A percentile compares a stretch with the other conserved stretches of the same genome.
Evolutionary conservation across 2,888 invertebrate genomes (phyloP).

Genomic region (Torymus aiolomorphi): DNA sequence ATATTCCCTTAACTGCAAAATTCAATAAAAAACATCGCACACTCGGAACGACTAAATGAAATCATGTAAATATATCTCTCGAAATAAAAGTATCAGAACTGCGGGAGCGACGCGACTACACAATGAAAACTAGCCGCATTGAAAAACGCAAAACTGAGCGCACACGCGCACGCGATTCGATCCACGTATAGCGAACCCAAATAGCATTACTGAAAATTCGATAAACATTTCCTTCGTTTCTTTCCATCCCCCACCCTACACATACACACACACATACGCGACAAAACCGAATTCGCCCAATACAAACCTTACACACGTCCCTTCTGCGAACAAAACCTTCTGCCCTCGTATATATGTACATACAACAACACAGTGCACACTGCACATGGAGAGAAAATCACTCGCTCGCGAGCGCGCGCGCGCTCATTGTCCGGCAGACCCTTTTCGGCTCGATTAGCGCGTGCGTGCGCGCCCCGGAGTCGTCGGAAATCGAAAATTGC

Average conservation of each 20-base stretch:
- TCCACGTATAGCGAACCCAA: constrained; percentile 27
- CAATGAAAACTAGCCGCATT: too few relatives aligned
- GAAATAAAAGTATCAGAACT: background rate
- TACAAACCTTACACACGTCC: too few relatives aligned
- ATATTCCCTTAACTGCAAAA: too few relatives aligned
- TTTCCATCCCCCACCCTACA: background rate
- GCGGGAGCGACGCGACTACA: background rate
- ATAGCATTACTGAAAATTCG: constrained; percentile 34
- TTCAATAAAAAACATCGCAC: too few relatives aligned
- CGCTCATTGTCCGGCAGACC: constrained; percentile 45
- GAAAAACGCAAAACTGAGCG: too few relatives aligned
- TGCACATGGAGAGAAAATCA: background rate
- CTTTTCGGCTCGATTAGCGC: constrained; percentile 52
- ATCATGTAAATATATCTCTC: too few relatives aligned
- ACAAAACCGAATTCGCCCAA: too few relatives aligned
- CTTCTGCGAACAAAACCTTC: too few relatives aligned
- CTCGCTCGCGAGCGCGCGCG: background rate
- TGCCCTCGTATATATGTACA: too few relatives aligned
- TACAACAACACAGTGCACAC: too few relatives aligned
- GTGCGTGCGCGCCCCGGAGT: background rate
- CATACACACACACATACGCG: too few relatives aligned
- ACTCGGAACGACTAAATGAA: too few relatives aligned
- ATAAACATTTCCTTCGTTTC: constrained; percentile 9
- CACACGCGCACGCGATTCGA: background rate
- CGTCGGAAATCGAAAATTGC: constrained; percentile 53